These are phyloP conservation scores for Artemia sp. DNA, from an alignment of 2,888 invertebrate species.

Conservation along the genomic window DNA sequence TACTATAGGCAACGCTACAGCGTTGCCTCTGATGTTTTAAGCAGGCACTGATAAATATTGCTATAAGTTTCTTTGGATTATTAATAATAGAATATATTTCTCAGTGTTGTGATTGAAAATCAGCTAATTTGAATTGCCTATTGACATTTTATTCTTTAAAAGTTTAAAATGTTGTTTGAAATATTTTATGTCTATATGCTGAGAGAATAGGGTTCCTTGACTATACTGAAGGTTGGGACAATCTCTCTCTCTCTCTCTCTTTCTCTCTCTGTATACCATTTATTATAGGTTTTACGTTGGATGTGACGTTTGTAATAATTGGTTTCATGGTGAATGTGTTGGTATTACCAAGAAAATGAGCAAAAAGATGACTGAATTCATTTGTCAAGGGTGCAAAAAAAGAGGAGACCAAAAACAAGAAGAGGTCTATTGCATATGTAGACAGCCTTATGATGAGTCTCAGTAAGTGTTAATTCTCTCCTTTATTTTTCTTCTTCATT, in stretches of 20 bases:
- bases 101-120: too few species aligned
- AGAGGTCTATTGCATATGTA: conserved; percentile 87
- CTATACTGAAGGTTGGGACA: too few species aligned
- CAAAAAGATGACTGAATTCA: conserved; percentile 71
- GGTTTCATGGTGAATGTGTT: conserved; percentile 97
- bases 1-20: too few species aligned
- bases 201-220: too few species aligned
- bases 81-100: too few species aligned
- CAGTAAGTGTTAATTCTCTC: conserved; percentile 46
- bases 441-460: conserved; percentile 89
- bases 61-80: too few species aligned
- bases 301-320: conserved; percentile 91
- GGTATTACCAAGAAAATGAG: conserved; percentile 81
- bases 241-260: neutral
- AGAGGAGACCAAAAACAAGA: conserved; percentile 72
- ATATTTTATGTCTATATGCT: too few species aligned
- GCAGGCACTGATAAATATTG: too few species aligned
- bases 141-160: too few species aligned
- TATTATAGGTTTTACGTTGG: conserved; percentile 74
- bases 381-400: conserved; percentile 66
- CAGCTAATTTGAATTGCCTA: too few species aligned
- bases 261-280: conserved; percentile 13
- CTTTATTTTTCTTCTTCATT: conserved; percentile 45
- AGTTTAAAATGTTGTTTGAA: too few species aligned
- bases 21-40: too few species aligned